These are phyloP conservation scores for Hypsopygia costalis DNA, from an alignment of 2,888 invertebrate species.

Conservation along the genomic window DNA sequence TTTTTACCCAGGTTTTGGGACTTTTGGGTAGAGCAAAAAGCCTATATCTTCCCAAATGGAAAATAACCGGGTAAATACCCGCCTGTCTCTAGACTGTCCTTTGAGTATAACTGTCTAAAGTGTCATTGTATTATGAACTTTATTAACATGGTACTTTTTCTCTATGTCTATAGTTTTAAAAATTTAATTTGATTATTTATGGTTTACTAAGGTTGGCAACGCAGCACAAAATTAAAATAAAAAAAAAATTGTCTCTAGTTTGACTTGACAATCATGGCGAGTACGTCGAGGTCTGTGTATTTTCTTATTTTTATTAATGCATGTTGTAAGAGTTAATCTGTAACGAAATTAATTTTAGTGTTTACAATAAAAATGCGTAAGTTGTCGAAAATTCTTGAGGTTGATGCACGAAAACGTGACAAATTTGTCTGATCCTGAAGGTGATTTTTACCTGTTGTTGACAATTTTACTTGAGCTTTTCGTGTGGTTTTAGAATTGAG, in stretches of 20 bases:
- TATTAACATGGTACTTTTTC: too few relatives aligned
- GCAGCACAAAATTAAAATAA: background rate
- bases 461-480: constrained; percentile 41
- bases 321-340: constrained; percentile 35
- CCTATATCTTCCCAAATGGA: too few relatives aligned
- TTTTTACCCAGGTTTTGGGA: too few relatives aligned
- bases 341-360: constrained; percentile 36
- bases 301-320: constrained; percentile 54
- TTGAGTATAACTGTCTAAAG: too few relatives aligned
- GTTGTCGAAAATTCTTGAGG: constrained; percentile 23
- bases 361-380: constrained; percentile 38
- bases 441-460: constrained; percentile 58
- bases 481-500: constrained; percentile 81
- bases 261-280: constrained; percentile 79
- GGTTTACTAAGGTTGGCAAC: too few relatives aligned
- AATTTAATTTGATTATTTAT: too few relatives aligned
- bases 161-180: too few relatives aligned
- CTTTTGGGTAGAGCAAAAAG: too few relatives aligned
- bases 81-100: too few relatives aligned
- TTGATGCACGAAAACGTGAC: constrained; percentile 25
- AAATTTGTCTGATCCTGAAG: constrained; percentile 33
- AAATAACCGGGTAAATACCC: too few relatives aligned
- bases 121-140: too few relatives aligned
- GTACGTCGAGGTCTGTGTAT: constrained; percentile 83
- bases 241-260: background rate